Conservation (phyloP, 2,797 vertebrate species). For the Poliocrania exsul region DNA sequence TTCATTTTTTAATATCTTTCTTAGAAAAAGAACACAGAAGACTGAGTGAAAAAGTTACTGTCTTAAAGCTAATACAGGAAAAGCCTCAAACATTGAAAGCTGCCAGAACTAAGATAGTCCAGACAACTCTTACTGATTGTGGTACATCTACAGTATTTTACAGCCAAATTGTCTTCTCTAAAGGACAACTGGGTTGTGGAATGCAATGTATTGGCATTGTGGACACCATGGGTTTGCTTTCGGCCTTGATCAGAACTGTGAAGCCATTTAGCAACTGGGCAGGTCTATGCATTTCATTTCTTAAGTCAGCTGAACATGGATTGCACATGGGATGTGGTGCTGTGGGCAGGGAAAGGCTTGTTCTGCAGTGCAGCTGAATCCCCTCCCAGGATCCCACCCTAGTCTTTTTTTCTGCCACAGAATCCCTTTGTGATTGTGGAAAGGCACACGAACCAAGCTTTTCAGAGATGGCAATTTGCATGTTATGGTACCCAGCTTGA, state of each 20-base stretch:
- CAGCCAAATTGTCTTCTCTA: background rate
- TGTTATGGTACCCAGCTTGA: background rate
- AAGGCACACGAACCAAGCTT: background rate
- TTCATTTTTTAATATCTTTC: background rate
- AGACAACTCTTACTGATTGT: background rate
- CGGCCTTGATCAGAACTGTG: background rate
- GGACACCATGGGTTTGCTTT: background rate
- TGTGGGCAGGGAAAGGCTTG: background rate
- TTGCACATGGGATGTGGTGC: rapidly evolving
- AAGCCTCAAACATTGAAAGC: background rate
- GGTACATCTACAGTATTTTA: background rate
- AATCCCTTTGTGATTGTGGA: background rate
- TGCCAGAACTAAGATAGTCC: background rate
- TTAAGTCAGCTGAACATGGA: background rate
- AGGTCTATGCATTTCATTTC: background rate
- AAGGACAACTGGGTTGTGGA: background rate
- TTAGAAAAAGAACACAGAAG: background rate
- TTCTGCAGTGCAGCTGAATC: rapidly evolving
- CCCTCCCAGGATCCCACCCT: background rate
- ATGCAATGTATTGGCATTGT: rapidly evolving
- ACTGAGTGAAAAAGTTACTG: background rate
- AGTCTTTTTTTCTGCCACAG: background rate
- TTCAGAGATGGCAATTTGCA: background rate
- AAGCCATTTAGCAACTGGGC: background rate
- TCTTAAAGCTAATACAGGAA: background rate